A percentile compares a stretch with the other conserved stretches of the same genome.
Conservation (phyloP, 2,888 invertebrate genomes). For the Ceramica pisi region DNA sequence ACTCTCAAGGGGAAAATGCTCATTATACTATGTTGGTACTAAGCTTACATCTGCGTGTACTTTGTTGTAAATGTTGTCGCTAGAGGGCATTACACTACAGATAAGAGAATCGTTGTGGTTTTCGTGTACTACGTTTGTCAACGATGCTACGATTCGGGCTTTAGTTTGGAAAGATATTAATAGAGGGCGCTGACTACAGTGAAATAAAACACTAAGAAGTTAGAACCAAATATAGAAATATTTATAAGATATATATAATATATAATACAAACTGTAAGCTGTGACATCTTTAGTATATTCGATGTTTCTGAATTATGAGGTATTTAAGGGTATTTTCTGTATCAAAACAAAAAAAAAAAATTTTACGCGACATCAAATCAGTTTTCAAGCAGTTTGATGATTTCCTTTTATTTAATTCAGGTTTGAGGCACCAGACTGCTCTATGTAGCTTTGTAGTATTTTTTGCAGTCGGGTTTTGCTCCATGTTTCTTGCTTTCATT, state of each 20-base stretch:
- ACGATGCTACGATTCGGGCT: not conserved
- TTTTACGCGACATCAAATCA: too few species aligned
- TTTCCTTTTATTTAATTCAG: too few species aligned
- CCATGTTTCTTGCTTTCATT: too few species aligned
- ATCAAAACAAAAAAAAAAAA: too few species aligned
- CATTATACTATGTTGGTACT: not conserved
- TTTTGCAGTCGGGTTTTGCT: too few species aligned
- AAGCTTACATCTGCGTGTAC: not conserved
- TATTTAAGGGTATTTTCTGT: too few species aligned
- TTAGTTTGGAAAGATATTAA: constrained; percentile 1
- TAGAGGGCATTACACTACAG: constrained; percentile 34
- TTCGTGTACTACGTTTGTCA: not conserved
- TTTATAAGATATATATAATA: too few species aligned
- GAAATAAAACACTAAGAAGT: not conserved
- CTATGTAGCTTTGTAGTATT: too few species aligned
- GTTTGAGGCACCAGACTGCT: too few species aligned
- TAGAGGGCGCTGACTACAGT: constrained; percentile 34
- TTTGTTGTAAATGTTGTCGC: constrained; percentile 1
- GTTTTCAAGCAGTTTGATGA: too few species aligned
- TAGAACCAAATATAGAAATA: not conserved
- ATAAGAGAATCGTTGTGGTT: constrained; percentile 1
- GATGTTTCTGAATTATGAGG: too few species aligned
- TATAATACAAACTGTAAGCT: not conserved
- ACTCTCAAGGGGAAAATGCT: not conserved
- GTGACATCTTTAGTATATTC: not conserved